Evolutionary conservation across 2,797 vertebrate species (phyloP).

Genomic region (Parauchenoglanis punctatus): DNA sequence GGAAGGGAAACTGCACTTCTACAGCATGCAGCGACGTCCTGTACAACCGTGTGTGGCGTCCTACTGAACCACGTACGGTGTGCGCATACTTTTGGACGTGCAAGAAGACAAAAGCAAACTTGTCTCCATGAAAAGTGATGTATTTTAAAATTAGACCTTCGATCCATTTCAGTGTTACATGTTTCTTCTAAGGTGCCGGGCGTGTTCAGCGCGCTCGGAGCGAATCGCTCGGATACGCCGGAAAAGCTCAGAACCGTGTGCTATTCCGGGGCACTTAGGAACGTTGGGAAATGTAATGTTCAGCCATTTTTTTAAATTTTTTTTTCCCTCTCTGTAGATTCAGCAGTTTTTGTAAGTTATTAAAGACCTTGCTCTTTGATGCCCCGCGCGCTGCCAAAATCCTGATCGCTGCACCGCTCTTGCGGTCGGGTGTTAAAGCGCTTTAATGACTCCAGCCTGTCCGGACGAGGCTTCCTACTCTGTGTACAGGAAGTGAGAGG

Average conservation of each 20-base stretch:
- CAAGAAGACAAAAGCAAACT: not conserved
- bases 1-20: too few species aligned
- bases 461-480: constrained; percentile 48
- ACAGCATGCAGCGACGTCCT: too few species aligned
- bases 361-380: constrained; percentile 9
- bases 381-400: not conserved
- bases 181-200: too few species aligned
- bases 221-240: not conserved
- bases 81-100: not conserved
- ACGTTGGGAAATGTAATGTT: not conserved
- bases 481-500: constrained; percentile 42
- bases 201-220: not conserved
- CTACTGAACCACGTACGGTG: not conserved
- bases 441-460: constrained; percentile 60
- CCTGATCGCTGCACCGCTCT: constrained; percentile 12
- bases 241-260: not conserved
- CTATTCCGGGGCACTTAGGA: too few species aligned
- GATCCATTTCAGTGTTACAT: not conserved
- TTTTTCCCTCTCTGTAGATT: not conserved
- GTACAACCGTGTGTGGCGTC: too few species aligned
- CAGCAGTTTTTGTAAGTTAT: not conserved
- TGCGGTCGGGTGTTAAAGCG: constrained; percentile 28
- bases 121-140: too few species aligned
- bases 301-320: not conserved
- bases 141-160: not conserved